Percentiles rank a stretch among this genome's conserved stretches.
Conservation (phyloP, 2,113 vertebrate species). For the Pedionomus torquatus region DNA sequence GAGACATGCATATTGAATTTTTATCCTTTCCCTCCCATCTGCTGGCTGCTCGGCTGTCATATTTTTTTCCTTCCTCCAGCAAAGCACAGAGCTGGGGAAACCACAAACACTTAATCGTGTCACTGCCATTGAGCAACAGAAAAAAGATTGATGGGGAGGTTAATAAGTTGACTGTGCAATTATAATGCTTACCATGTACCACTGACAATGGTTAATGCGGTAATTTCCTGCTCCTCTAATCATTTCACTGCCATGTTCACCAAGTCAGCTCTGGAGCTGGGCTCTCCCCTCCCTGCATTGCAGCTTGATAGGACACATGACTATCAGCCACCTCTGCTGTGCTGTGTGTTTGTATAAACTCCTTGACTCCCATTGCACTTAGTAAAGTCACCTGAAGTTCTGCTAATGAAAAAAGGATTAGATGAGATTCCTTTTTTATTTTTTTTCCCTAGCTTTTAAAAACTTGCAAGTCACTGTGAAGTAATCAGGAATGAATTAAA, state of each 20-base stretch:
- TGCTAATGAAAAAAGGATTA: background rate
- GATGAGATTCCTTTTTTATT: background rate
- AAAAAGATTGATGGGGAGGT: slow-evolving; percentile 20
- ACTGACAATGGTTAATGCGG: background rate
- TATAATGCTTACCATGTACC: background rate
- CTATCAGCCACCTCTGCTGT: background rate
- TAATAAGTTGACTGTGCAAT: slow-evolving; percentile 57
- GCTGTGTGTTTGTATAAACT: slow-evolving; percentile 13
- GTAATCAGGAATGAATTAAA: background rate
- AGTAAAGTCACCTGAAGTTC: background rate
- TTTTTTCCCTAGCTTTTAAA: background rate
- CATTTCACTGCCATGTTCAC: background rate
- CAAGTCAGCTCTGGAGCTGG: background rate
- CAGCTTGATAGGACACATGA: background rate
- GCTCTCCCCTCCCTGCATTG: background rate
- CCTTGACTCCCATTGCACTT: background rate
- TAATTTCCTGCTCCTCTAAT: slow-evolving; percentile 22
- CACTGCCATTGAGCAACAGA: background rate
- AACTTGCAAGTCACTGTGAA: background rate
- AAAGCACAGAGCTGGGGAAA: background rate
- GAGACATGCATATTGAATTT: background rate
- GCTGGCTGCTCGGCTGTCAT: background rate
- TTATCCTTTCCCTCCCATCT: background rate
- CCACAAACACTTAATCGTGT: background rate
- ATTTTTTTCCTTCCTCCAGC: background rate